phyloP scores from a whole-genome alignment of 2,797 vertebrate genomes.

The Silurus aristotelis region DNA sequence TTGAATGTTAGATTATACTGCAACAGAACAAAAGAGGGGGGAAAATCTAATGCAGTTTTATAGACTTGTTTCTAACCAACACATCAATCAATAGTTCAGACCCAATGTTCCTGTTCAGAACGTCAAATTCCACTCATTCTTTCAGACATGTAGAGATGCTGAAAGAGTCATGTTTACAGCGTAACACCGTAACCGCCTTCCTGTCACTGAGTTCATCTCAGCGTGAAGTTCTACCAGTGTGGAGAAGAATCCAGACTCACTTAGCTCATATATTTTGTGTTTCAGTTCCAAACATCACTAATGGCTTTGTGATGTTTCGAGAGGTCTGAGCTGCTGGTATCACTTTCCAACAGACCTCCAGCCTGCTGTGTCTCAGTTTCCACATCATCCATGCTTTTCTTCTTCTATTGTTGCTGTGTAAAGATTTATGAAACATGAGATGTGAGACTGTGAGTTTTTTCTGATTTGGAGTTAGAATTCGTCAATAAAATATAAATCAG shows the following conservation, averaged over 20 bases:
- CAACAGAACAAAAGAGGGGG: too few species aligned
- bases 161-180: background rate
- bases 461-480: background rate
- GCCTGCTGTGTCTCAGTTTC: background rate
- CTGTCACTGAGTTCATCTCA: constrained; percentile 42
- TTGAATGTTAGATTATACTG: background rate
- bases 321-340: constrained; percentile 57
- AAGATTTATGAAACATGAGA: background rate
- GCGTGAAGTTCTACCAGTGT: background rate
- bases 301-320: constrained; percentile 62
- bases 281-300: constrained; percentile 68
- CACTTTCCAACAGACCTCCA: constrained; percentile 57
- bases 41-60: too few species aligned
- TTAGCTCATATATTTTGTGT: constrained; percentile 66
- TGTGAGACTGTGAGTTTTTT: background rate
- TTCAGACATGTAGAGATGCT: background rate
- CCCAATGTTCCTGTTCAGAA: background rate
- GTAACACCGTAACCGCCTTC: constrained; percentile 26
- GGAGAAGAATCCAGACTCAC: background rate
- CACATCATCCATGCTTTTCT: background rate
- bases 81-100: background rate
- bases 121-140: too few species aligned
- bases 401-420: background rate
- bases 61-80: background rate
- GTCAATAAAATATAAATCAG: background rate